These are phyloP conservation scores for Danionella cerebrum DNA, from an alignment of 2,113 vertebrate species.

Conservation along the genomic window DNA sequence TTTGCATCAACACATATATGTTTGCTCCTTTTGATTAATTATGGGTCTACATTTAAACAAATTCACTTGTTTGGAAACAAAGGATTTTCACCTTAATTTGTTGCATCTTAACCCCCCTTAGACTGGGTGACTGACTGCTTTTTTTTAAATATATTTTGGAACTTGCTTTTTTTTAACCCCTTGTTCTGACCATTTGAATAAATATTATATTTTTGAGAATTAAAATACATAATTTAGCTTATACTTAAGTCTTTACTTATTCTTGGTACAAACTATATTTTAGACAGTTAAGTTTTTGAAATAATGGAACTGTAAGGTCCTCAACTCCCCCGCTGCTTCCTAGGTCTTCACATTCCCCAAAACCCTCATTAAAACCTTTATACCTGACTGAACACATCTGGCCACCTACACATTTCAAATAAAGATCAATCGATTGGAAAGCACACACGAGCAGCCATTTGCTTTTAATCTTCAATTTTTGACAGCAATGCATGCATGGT, in stretches of 20 bases:
- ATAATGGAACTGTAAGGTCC: not conserved
- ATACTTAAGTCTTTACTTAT: not conserved
- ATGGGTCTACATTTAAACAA: too few relatives aligned
- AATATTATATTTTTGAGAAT: too few relatives aligned
- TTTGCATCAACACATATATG: too few relatives aligned
- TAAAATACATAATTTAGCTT: too few relatives aligned
- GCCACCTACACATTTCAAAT: conserved; percentile 3
- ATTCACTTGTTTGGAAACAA: too few relatives aligned
- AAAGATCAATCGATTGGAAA: not conserved
- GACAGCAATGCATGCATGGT: not conserved
- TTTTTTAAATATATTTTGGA: too few relatives aligned
- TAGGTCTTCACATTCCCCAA: not conserved
- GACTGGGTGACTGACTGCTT: too few relatives aligned
- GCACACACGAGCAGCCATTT: not conserved
- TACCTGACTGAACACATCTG: not conserved
- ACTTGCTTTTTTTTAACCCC: too few relatives aligned
- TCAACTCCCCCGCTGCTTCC: not conserved
- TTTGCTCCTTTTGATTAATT: too few relatives aligned
- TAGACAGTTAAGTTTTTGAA: not conserved
- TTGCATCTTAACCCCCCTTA: too few relatives aligned
- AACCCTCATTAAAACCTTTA: conserved; percentile 24
- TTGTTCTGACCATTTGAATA: too few relatives aligned
- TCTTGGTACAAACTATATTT: not conserved
- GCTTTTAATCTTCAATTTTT: not conserved
- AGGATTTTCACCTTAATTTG: too few relatives aligned